A percentile compares a stretch with the other conserved stretches of the same genome.
Evolutionary conservation across 1,140 invertebrate species (phyloP).

Genomic region (Rhagoletis pomonella): DNA sequence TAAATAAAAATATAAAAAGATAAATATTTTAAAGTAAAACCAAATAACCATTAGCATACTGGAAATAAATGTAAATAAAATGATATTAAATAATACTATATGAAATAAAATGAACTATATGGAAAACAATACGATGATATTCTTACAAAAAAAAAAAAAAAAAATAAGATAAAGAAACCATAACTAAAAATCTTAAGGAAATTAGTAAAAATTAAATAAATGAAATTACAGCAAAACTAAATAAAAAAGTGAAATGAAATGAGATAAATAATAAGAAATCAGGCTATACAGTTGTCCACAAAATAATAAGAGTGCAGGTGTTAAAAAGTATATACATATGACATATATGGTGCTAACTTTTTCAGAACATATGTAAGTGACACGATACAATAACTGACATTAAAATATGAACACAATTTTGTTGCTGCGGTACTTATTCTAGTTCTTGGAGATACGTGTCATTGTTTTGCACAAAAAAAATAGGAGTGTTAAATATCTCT

Average conservation of each 20-base stretch:
- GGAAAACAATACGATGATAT: background rate
- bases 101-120: background rate
- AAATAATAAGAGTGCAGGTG: too few relatives aligned
- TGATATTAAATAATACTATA: slow-evolving; percentile 12
- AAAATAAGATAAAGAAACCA: slow-evolving; percentile 10
- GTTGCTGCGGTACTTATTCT: too few relatives aligned
- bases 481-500: too few relatives aligned
- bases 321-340: too few relatives aligned
- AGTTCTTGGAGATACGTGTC: too few relatives aligned
- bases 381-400: too few relatives aligned
- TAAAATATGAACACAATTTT: too few relatives aligned
- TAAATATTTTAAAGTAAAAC: background rate
- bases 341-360: too few relatives aligned
- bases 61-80: slow-evolving; percentile 27
- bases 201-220: slow-evolving; percentile 17
- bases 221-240: background rate
- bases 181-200: background rate
- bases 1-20: slow-evolving; percentile 32
- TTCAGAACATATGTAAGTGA: too few relatives aligned
- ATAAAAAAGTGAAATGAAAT: background rate
- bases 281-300: too few relatives aligned
- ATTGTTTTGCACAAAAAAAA: too few relatives aligned
- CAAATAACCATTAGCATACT: background rate
- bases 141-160: background rate
- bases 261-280: background rate